A percentile compares a stretch with the other conserved stretches of the same genome.
Conservation (phyloP, 1,140 invertebrate genomes). For the Pygmarrhopalites habei region DNA sequence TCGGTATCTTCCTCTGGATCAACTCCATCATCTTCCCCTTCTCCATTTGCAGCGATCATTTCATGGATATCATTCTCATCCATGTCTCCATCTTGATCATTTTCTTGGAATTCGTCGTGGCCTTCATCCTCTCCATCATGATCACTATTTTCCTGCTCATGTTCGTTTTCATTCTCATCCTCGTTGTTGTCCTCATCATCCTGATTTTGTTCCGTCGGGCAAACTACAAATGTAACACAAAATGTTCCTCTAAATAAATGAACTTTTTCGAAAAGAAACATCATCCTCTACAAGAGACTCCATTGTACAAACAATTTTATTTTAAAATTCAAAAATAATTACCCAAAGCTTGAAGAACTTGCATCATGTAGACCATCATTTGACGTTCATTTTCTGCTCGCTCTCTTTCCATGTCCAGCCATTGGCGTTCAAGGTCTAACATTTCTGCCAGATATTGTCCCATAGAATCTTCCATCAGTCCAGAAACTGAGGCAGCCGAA, state of each 20-base stretch:
- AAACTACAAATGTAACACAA: too few relatives aligned
- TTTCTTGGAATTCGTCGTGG: conserved; percentile 16
- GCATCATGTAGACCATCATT: conserved; percentile 40
- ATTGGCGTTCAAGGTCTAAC: conserved; percentile 38
- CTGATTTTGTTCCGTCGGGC: conserved; percentile 20
- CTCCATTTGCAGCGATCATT: conserved; percentile 20
- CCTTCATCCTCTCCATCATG: conserved; percentile 12
- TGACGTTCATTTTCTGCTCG: conserved; percentile 37
- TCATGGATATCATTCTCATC: conserved; percentile 21
- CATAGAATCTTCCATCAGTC: conserved; percentile 31
- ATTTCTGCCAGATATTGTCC: conserved; percentile 35
- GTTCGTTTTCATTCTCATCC: conserved; percentile 21
- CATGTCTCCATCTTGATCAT: conserved; percentile 6
- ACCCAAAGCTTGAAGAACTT: conserved; percentile 35
- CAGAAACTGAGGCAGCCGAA: conserved; percentile 24
- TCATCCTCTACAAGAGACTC: too few relatives aligned
- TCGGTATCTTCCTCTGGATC: too few relatives aligned
- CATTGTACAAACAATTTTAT: too few relatives aligned
- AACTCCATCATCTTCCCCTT: conserved; percentile 7
- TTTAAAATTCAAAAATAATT: too few relatives aligned
- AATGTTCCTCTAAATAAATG: too few relatives aligned
- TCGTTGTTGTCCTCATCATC: conserved; percentile 24
- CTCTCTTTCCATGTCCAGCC: conserved; percentile 38
- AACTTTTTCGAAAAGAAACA: too few relatives aligned
- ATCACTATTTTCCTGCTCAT: conserved; percentile 22